Conservation (phyloP, 1,140 invertebrate genomes). For the Globodera rostochiensis region DNA sequence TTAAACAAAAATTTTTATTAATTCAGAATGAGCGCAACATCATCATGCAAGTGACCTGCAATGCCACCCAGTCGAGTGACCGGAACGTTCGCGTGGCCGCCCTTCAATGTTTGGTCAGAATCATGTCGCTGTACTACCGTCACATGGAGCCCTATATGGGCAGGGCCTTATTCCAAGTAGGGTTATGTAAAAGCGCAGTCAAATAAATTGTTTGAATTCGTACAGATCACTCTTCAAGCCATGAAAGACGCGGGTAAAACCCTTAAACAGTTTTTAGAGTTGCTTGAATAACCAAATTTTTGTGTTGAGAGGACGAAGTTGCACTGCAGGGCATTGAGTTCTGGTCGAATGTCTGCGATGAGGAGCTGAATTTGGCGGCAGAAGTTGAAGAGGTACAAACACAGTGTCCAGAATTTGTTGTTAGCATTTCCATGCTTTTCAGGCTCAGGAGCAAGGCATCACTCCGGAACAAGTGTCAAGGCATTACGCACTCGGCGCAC, state of each 20-base stretch:
- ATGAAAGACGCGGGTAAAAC: conserved; percentile 79
- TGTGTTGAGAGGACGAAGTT: conserved; percentile 79
- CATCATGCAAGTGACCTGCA: conserved; percentile 98
- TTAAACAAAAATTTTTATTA: too few relatives aligned
- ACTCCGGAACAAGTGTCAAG: conserved; percentile 85
- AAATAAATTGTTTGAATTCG: not conserved
- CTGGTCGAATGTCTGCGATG: conserved; percentile 99
- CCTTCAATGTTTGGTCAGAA: conserved; percentile 96
- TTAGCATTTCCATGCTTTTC: not conserved
- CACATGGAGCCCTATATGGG: conserved; percentile 99
- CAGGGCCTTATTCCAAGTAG: conserved; percentile 89
- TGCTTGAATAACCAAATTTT: not conserved
- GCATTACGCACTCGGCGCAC: conserved; percentile 89
- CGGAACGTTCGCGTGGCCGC: conserved; percentile 88
- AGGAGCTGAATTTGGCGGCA: conserved; percentile 93
- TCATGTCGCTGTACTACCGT: conserved; percentile 96
- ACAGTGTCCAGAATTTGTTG: not conserved
- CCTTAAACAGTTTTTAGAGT: conserved; percentile 67
- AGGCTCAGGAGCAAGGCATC: conserved; percentile 83
- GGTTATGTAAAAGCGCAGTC: conserved; percentile 48
- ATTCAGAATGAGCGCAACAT: conserved; percentile 86
- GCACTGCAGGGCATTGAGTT: conserved; percentile 98
- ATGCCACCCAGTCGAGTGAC: conserved; percentile 76
- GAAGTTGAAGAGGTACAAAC: conserved; percentile 79
- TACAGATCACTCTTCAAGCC: conserved; percentile 89